phyloP scores from a whole-genome alignment of 2,797 vertebrate species.

The Tokudaia tokunoshimensis region DNA sequence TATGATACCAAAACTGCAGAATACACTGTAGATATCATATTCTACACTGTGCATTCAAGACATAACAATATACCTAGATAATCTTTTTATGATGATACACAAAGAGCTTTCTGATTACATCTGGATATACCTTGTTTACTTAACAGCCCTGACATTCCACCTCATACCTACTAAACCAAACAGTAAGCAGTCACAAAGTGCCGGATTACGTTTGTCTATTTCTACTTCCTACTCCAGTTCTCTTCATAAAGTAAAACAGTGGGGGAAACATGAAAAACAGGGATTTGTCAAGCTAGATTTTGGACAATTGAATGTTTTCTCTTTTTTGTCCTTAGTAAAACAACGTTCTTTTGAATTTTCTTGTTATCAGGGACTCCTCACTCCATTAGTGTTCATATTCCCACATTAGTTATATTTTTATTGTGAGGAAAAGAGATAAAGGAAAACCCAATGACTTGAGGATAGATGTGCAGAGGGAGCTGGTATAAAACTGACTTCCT shows the following conservation, averaged over 20 bases:
- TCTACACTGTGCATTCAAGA: background rate
- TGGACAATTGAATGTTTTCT: background rate
- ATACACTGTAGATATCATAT: background rate
- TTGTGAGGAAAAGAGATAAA: conserved; percentile 5
- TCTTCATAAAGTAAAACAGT: background rate
- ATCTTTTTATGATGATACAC: background rate
- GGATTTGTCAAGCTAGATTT: background rate
- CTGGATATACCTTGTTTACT: background rate
- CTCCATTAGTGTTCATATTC: conserved; percentile 37
- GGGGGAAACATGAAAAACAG: background rate
- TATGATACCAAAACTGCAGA: conserved; percentile 10
- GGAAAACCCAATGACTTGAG: background rate
- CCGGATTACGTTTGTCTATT: background rate
- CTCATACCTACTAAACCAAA: background rate
- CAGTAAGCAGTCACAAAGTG: background rate
- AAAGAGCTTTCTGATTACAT: conserved; percentile 25
- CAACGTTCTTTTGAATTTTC: background rate
- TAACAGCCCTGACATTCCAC: background rate
- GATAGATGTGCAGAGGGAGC: background rate
- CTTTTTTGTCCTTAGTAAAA: conserved; percentile 36
- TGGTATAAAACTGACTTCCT: background rate
- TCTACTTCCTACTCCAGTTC: background rate
- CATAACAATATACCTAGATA: background rate
- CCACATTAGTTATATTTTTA: conserved; percentile 50
- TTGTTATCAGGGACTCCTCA: conserved; percentile 13